Conservation (phyloP, 2,888 invertebrate genomes). For the Subacronicta megacephala region DNA sequence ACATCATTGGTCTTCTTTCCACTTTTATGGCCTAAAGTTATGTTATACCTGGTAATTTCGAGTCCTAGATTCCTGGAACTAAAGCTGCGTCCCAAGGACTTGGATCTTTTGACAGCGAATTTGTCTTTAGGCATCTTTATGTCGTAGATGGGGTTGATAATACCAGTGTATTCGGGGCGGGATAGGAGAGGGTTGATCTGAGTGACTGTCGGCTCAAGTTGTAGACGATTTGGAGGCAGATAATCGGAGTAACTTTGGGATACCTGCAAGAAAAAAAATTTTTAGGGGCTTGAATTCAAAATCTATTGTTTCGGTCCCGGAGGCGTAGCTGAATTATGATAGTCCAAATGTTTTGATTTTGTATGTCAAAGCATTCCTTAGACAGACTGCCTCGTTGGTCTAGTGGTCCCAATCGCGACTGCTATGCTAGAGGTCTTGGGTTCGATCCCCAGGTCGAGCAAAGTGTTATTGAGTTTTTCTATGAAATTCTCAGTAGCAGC, state of each 20-base stretch:
- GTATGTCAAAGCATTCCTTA: too few species aligned
- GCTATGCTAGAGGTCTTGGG: too few species aligned
- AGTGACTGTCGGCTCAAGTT: conserved; percentile 44
- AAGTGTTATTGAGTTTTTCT: too few species aligned
- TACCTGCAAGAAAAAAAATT: conserved; percentile 60
- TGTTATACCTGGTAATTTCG: conserved; percentile 77
- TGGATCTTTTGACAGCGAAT: conserved; percentile 80
- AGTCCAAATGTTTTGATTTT: too few species aligned
- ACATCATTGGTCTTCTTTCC: conserved; percentile 82
- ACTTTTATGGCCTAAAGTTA: conserved; percentile 75
- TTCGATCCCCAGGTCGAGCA: too few species aligned
- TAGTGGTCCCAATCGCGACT: too few species aligned
- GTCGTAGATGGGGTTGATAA: conserved; percentile 83
- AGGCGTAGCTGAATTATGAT: too few species aligned
- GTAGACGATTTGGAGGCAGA: conserved; percentile 66
- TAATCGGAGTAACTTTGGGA: conserved; percentile 71
- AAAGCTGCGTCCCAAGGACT: conserved; percentile 79
- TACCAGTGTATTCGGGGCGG: conserved; percentile 73
- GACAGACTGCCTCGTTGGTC: too few species aligned
- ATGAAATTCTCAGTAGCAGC: too few species aligned
- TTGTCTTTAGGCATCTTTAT: conserved; percentile 80
- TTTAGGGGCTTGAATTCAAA: not conserved
- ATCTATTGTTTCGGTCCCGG: too few species aligned
- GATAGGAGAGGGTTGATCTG: conserved; percentile 53
- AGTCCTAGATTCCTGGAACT: conserved; percentile 71